phyloP scores from a whole-genome alignment of 2,888 invertebrate species.

The Sicus ferrugineus region DNA sequence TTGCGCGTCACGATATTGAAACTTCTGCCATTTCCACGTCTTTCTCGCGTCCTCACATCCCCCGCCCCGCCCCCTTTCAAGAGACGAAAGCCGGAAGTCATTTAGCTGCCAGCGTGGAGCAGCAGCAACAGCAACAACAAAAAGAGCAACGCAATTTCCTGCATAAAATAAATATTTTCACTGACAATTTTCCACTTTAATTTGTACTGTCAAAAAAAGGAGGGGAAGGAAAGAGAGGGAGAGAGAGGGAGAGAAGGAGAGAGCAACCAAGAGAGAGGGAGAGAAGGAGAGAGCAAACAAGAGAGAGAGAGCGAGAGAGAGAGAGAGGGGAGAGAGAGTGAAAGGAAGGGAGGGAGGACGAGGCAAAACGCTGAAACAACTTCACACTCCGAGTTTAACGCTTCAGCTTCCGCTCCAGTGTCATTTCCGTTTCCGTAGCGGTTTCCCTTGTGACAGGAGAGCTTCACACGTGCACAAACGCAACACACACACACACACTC shows the following conservation, averaged over 20 bases:
- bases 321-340: background rate
- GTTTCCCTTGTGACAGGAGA: slow-evolving; percentile 24
- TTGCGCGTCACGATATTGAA: no score
- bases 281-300: no score
- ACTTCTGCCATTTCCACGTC: background rate
- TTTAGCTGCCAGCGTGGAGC: background rate
- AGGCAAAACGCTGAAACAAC: background rate
- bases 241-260: background rate
- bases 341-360: background rate
- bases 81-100: background rate
- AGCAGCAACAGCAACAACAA: background rate
- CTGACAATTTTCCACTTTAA: background rate
- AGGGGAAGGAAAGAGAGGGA: background rate
- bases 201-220: background rate
- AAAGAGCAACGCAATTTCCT: slow-evolving; percentile 18
- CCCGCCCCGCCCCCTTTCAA: background rate
- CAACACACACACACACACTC: slow-evolving; percentile 4
- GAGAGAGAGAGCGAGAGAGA: background rate
- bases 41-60: background rate
- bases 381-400: slow-evolving; percentile 23
- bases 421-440: slow-evolving; percentile 35
- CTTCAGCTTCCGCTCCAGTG: slow-evolving; percentile 33
- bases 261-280: background rate
- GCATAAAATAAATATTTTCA: slow-evolving; percentile 23
- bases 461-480: background rate